These are phyloP conservation scores for Blastomussa wellsi DNA, from an alignment of 92 coral and sea anemone genomes.

Conservation along the genomic window DNA sequence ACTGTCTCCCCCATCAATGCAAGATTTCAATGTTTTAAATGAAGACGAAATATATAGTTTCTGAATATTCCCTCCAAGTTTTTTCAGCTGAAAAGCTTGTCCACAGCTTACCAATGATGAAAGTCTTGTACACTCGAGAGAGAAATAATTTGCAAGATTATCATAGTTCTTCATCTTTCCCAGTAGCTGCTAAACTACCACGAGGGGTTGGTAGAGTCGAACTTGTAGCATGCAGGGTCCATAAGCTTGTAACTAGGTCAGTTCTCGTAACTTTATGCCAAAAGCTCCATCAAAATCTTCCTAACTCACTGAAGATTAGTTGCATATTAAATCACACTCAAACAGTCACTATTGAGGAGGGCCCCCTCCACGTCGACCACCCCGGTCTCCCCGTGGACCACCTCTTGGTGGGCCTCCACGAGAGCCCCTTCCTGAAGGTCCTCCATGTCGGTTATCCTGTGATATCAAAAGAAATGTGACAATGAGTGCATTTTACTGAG, in stretches of 20 bases:
- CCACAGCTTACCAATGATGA: not conserved
- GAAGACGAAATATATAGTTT: not conserved
- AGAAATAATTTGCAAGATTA: not conserved
- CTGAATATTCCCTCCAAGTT: not conserved
- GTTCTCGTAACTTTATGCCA: conserved; percentile 75
- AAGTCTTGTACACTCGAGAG: conserved; percentile 13
- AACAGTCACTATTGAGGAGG: conserved; percentile 67
- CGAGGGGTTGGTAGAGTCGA: not conserved
- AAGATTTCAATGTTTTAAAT: not conserved
- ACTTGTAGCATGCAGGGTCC: conserved; percentile 31
- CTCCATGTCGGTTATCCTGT: conserved; percentile 33
- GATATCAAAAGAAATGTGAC: not conserved
- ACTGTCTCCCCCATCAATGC: not conserved
- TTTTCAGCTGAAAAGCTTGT: not conserved
- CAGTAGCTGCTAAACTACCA: not conserved
- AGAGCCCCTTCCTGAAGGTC: conserved; percentile 55
- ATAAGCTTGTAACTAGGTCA: conserved; percentile 72
- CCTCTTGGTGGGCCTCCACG: conserved; percentile 84
- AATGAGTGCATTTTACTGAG: not conserved
- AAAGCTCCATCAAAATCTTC: conserved; percentile 99
- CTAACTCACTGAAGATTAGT: conserved; percentile 59
- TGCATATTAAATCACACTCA: conserved; percentile 11
- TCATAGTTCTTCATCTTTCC: conserved; percentile 1
- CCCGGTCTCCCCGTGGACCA: conserved; percentile 73
- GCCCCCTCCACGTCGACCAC: conserved; percentile 80